Base-by-base conservation (phyloP, 2,888 invertebrate genomes). In the Dermolepida albohirtum region DNA sequence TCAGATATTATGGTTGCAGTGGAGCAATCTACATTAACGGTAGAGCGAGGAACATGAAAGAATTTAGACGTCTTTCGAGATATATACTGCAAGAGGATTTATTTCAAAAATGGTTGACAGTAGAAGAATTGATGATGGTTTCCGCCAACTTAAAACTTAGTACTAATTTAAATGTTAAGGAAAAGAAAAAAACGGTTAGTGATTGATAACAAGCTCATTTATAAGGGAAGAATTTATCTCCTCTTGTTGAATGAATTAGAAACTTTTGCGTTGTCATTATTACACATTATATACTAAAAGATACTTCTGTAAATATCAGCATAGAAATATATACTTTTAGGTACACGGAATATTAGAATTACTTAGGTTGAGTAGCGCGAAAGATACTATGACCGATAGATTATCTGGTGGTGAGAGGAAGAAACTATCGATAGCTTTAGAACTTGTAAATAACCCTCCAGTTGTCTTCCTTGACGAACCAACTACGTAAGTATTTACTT, bases 51-150 rank as follows among this genome's bases (percentile, higher is more conserved):
- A 89, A 96, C 78, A 84, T 94, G 67, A 87, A 89, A 22, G 86
- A 89, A 73, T 97, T 97, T 84, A 87, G 93, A 50, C 95, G 94
- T 84, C 87, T 95, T 84, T 95, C 96, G 0, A 90, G 96, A 64
- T 97, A 97, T 85, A 98, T 98, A 75, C 97, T 97, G 96, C 98
- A 98, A 83, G 90, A 95, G 72, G 95, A 95, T 78, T 85, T 94
- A 0, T 84, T 96, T 14, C 93, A 97, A 80, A 94, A 94, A 0
- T 90, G 92, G 80, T 89, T 97, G 72, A 93, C 95, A 0, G 95
- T 97, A 1, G 85, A 89, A 70, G 98, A 98, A 81, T 89, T 94
- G 6, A 95, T 98, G 94, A 85, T 87, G 75, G 89, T 96, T 73
- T 95, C 97, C 0, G 95, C 96, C 0, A 92, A 96, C 79, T 86